Evolutionary conservation across 2,888 invertebrate genomes (phyloP).

Genomic region (Drosophila barbarae): DNA sequence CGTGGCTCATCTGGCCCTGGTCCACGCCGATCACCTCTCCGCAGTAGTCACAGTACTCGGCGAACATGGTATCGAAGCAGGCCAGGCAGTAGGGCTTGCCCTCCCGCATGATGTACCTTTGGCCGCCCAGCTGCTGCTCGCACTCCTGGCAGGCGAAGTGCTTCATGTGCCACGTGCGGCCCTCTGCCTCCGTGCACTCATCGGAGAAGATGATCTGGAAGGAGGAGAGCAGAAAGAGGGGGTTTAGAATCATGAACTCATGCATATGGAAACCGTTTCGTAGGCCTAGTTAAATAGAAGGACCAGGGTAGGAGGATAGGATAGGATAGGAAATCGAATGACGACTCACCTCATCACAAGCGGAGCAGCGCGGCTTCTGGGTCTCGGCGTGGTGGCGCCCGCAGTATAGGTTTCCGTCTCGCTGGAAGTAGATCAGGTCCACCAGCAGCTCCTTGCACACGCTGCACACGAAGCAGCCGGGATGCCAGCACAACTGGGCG

Average conservation of each 20-base stretch:
- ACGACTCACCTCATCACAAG: slow-evolving; percentile 94
- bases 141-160: slow-evolving; percentile 99
- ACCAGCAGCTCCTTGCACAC: slow-evolving; percentile 96
- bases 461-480: slow-evolving; percentile 95
- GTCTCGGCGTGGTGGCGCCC: slow-evolving; percentile 98
- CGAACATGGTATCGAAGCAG: slow-evolving; percentile 97
- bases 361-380: slow-evolving; percentile 96
- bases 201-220: slow-evolving; percentile 96
- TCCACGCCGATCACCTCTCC: slow-evolving; percentile 97
- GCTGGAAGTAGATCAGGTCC: slow-evolving; percentile 97
- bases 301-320: too few species aligned
- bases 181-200: slow-evolving; percentile 99
- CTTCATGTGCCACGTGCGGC: slow-evolving; percentile 99
- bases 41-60: slow-evolving; percentile 98
- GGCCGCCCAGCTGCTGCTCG: slow-evolving; percentile 95
- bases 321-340: too few species aligned
- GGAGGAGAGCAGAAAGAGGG: neutral
- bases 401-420: slow-evolving; percentile 93
- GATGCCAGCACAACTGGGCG: slow-evolving; percentile 94
- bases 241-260: neutral
- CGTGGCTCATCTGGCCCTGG: slow-evolving; percentile 98
- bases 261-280: too few species aligned
- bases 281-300: too few species aligned
- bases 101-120: slow-evolving; percentile 97
- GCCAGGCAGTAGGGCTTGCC: slow-evolving; percentile 96